These are phyloP conservation scores for Phragmatobia fuliginosa DNA, from an alignment of 2,888 invertebrate species.

Conservation along the genomic window DNA sequence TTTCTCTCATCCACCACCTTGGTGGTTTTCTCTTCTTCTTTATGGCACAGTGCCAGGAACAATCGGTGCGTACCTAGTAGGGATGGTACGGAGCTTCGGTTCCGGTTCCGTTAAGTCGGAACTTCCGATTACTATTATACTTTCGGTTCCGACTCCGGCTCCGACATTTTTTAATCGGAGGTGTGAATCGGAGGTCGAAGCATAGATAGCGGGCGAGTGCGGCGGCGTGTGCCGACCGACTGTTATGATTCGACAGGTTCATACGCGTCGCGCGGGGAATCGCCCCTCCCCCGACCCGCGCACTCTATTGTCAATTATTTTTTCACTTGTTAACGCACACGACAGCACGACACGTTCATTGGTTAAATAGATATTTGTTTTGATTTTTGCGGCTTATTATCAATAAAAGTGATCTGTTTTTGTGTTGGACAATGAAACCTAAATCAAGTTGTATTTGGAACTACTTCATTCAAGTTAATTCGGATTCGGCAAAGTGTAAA, in stretches of 20 bases:
- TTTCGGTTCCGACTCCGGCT: too few species aligned
- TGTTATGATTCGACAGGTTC: conserved; percentile 25
- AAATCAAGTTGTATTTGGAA: too few species aligned
- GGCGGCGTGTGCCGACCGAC: background rate
- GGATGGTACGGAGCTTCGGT: conserved; percentile 30
- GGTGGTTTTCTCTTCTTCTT: conserved; percentile 23
- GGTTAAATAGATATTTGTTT: conserved; percentile 38
- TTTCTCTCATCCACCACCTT: conserved; percentile 20
- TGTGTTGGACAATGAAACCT: conserved; percentile 3
- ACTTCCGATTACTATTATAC: too few species aligned
- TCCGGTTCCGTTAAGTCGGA: conserved; percentile 25
- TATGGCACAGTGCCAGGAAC: conserved; percentile 22
- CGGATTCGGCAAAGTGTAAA: too few species aligned
- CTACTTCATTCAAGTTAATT: too few species aligned
- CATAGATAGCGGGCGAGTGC: conserved; percentile 23
- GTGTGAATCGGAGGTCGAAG: conserved; percentile 31
- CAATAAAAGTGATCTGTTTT: conserved; percentile 38
- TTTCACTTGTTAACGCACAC: conserved; percentile 29
- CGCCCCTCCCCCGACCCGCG: conserved; percentile 7
- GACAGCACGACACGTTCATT: conserved; percentile 30
- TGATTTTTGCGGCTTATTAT: conserved; percentile 39
- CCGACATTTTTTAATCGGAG: conserved; percentile 28
- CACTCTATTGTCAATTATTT: conserved; percentile 28
- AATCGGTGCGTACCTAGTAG: too few species aligned
- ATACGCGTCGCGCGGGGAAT: conserved; percentile 26